These are phyloP conservation scores for Adelges cooleyi DNA, from an alignment of 1,140 invertebrate genomes.

Conservation along the genomic window DNA sequence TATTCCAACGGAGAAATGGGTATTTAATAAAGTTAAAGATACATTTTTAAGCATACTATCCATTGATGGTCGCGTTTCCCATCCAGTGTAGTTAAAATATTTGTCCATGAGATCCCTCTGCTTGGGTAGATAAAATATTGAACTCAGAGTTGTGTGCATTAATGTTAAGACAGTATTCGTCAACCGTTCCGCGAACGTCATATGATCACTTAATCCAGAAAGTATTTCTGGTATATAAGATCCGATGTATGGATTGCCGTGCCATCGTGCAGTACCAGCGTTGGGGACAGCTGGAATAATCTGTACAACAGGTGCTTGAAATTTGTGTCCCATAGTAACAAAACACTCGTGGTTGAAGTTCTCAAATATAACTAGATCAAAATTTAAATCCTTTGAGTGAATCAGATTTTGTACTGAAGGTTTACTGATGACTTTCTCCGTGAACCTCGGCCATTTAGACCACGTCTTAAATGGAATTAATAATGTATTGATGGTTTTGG, in stretches of 20 bases:
- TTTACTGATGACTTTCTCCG: neutral
- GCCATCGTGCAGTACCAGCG: neutral
- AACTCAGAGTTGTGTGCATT: neutral
- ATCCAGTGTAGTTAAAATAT: slow-evolving; percentile 26
- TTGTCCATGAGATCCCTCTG: slow-evolving; percentile 16
- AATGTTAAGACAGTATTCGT: slow-evolving; percentile 38
- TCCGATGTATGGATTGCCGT: slow-evolving; percentile 29
- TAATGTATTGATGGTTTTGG: neutral
- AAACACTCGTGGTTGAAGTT: slow-evolving; percentile 36
- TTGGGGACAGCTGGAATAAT: slow-evolving; percentile 11
- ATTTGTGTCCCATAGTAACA: slow-evolving; percentile 35
- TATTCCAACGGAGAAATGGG: slow-evolving; percentile 33
- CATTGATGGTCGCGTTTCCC: slow-evolving; percentile 23
- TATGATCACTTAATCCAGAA: slow-evolving; percentile 40
- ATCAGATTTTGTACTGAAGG: slow-evolving; percentile 13
- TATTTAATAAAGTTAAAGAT: slow-evolving; percentile 32
- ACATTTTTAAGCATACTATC: slow-evolving; percentile 38
- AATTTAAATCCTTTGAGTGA: slow-evolving; percentile 21
- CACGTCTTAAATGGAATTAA: slow-evolving; percentile 8
- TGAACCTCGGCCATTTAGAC: slow-evolving; percentile 3
- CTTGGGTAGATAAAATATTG: slow-evolving; percentile 1
- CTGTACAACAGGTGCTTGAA: slow-evolving; percentile 34
- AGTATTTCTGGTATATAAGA: slow-evolving; percentile 46
- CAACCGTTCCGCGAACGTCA: slow-evolving; percentile 45
- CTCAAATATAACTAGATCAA: slow-evolving; percentile 37